Evolutionary conservation across 2,888 invertebrate species (phyloP).

Genomic region (Nycteola revayana): DNA sequence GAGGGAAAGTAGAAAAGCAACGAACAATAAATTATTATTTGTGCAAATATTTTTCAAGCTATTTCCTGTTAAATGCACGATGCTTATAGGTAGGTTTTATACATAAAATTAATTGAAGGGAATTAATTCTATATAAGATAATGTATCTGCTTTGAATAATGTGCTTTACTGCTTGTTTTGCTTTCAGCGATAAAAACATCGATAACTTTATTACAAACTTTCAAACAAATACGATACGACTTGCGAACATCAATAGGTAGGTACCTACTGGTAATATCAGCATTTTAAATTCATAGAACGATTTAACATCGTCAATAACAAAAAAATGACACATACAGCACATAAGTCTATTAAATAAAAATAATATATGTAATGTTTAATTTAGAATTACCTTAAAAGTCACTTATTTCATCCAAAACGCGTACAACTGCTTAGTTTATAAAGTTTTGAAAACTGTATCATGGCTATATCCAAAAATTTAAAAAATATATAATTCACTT

Average conservation of each 20-base stretch:
- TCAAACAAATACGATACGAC: constrained; percentile 9
- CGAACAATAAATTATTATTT: constrained; percentile 51
- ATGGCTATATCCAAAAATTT: constrained; percentile 36
- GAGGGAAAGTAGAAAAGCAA: constrained; percentile 62
- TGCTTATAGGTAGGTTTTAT: too few relatives aligned
- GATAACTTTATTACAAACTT: constrained; percentile 5
- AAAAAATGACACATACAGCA: too few relatives aligned
- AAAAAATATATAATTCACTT: constrained; percentile 39
- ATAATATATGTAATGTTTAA: constrained; percentile 2
- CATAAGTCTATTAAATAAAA: too few relatives aligned
- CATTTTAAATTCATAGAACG: too few relatives aligned
- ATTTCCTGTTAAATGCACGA: constrained; percentile 47
- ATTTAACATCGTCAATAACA: too few relatives aligned
- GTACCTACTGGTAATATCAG: too few relatives aligned
- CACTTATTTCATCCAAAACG: constrained; percentile 45
- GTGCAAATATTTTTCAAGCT: constrained; percentile 57
- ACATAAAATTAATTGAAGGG: too few relatives aligned
- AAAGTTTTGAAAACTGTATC: constrained; percentile 44
- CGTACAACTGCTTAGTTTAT: constrained; percentile 42
- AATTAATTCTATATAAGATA: too few relatives aligned
- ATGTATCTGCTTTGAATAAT: too few relatives aligned
- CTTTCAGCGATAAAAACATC: background rate
- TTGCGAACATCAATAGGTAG: too few relatives aligned
- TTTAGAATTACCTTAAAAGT: constrained; percentile 32
- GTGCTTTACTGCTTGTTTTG: too few relatives aligned